Evolutionary conservation across 2,888 invertebrate genomes (phyloP).

Genomic region (Ectobius pallidus): DNA sequence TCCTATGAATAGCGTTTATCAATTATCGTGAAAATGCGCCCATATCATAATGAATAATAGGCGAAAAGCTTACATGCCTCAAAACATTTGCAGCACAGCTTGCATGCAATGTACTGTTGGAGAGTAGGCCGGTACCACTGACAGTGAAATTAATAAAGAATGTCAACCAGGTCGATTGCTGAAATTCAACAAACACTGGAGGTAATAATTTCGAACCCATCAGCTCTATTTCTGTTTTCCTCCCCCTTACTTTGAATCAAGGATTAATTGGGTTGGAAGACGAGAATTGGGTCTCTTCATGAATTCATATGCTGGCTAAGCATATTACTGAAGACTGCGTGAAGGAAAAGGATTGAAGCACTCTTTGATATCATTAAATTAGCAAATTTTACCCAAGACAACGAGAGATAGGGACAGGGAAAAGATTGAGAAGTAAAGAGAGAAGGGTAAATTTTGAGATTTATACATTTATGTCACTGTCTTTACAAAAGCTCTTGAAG

Average conservation of each 20-base stretch:
- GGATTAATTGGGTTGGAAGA: constrained; percentile 28
- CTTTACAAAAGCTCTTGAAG: constrained; percentile 13
- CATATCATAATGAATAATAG: no score
- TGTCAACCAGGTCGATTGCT: no score
- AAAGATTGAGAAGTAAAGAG: background rate
- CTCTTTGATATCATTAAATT: constrained; percentile 32
- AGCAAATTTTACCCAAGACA: constrained; percentile 25
- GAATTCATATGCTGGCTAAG: background rate
- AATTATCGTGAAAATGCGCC: no score
- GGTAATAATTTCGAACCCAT: constrained; percentile 2
- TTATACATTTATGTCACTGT: constrained; percentile 21
- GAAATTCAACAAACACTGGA: no score
- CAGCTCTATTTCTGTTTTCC: constrained; percentile 5
- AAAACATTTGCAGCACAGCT: no score
- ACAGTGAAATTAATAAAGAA: no score
- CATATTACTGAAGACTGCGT: background rate
- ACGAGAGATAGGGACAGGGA: background rate
- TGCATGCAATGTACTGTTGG: no score
- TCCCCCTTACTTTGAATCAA: constrained; percentile 7
- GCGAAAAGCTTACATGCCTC: no score
- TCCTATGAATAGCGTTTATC: no score
- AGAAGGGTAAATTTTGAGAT: constrained; percentile 30
- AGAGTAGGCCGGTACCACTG: no score
- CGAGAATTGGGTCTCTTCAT: constrained; percentile 16
- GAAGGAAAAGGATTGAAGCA: constrained; percentile 9